These are phyloP conservation scores for Calvadosia cruxmelitensis DNA, from an alignment of 30 jellyfish, hydroid and myxozoan genomes.

Conservation along the genomic window DNA sequence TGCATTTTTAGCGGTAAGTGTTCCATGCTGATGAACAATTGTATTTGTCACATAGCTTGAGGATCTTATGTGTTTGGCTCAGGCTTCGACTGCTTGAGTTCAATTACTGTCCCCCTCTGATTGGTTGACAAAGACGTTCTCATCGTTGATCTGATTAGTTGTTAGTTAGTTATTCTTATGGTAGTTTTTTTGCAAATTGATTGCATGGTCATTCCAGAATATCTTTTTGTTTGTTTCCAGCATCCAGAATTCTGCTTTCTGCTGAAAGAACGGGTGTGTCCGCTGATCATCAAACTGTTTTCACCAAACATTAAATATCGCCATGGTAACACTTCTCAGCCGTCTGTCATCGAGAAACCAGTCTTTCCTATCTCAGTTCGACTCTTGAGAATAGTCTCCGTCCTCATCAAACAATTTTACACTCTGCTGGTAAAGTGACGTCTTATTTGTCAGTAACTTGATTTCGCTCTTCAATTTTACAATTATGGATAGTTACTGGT, in stretches of 20 bases:
- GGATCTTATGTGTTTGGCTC: no score
- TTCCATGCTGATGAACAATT: no score
- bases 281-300: slow-evolving; percentile 76
- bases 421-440: slow-evolving; percentile 54
- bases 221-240: no score
- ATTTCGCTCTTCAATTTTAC: background rate
- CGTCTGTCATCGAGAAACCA: slow-evolving; percentile 88
- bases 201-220: no score
- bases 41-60: no score
- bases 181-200: no score
- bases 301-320: slow-evolving; percentile 85
- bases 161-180: no score
- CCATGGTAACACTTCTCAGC: slow-evolving; percentile 54
- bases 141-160: no score
- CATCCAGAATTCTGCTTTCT: slow-evolving; percentile 92
- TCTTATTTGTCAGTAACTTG: background rate
- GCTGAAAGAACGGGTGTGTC: slow-evolving; percentile 83
- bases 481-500: no score
- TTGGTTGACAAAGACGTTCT: no score
- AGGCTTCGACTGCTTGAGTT: no score
- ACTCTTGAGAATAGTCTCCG: slow-evolving; percentile 71
- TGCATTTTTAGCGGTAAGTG: slow-evolving; percentile 68
- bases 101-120: no score
- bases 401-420: slow-evolving; percentile 77
- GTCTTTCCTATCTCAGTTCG: slow-evolving; percentile 84